Conservation (phyloP, 2,113 vertebrate species). For the Clupea harengus region DNA sequence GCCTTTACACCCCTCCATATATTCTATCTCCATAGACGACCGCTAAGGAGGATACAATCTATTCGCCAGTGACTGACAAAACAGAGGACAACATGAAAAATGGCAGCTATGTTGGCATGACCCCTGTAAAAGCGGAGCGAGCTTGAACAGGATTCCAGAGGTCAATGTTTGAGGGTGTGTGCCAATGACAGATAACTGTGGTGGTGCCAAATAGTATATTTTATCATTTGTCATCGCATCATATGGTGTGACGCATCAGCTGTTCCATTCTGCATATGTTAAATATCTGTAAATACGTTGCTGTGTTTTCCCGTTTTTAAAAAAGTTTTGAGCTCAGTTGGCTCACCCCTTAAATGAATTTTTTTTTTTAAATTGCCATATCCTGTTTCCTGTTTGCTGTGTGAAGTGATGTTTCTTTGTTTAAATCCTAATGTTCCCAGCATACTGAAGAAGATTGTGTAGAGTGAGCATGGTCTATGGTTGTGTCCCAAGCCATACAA, state of each 20-base stretch:
- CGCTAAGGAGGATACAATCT: slow-evolving; percentile 61
- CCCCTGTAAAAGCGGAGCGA: slow-evolving; percentile 39
- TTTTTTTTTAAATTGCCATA: neutral
- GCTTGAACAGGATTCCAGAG: neutral
- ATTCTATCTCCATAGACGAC: slow-evolving; percentile 45
- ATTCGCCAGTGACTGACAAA: slow-evolving; percentile 65
- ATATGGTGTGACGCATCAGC: no score
- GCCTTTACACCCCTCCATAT: neutral
- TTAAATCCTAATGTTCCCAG: neutral
- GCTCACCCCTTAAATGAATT: neutral
- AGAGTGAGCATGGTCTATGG: neutral
- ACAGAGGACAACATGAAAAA: slow-evolving; percentile 66
- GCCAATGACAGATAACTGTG: neutral
- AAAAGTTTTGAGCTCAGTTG: neutral
- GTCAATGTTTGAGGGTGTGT: neutral
- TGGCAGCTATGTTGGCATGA: slow-evolving; percentile 64
- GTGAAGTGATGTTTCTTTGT: neutral
- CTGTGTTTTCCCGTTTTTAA: neutral
- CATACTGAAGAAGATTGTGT: neutral
- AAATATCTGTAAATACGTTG: neutral
- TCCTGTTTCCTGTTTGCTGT: neutral
- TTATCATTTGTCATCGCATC: neutral
- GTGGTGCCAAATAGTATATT: neutral
- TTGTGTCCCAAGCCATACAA: neutral
- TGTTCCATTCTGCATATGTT: neutral